Evolutionary conservation across 2,113 vertebrate species (phyloP).

Genomic region (Etheostoma cragini): DNA sequence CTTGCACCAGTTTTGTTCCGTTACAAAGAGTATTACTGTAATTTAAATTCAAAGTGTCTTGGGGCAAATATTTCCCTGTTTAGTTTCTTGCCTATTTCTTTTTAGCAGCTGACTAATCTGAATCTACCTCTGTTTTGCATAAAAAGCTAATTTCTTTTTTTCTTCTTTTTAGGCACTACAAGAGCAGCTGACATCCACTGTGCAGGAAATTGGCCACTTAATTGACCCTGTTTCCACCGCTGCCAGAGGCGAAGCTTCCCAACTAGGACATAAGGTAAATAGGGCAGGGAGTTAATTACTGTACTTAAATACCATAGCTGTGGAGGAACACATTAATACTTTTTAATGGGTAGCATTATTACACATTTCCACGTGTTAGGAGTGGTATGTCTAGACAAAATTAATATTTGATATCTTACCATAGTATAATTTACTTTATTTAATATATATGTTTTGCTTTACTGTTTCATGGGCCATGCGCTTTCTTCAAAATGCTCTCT

Average conservation of each 20-base stretch:
- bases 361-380: neutral
- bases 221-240: constrained; percentile 96
- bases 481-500: neutral
- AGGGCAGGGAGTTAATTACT: constrained; percentile 66
- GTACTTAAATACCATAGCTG: constrained; percentile 16
- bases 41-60: constrained; percentile 1
- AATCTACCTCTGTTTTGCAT: constrained; percentile 32
- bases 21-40: constrained; percentile 2
- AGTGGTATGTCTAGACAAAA: neutral
- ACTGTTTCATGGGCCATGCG: neutral
- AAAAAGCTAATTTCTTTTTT: constrained; percentile 51
- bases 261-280: constrained; percentile 97
- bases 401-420: neutral
- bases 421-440: neutral
- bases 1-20: neutral
- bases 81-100: constrained; percentile 1
- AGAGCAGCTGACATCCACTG: constrained; percentile 95
- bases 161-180: constrained; percentile 89
- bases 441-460: neutral
- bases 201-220: constrained; percentile 97
- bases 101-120: constrained; percentile 29
- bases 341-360: neutral
- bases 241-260: constrained; percentile 95
- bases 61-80: neutral
- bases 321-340: constrained; percentile 29